Percentiles rank a stretch among this genome's conserved stretches.
Conservation (phyloP, 2,888 invertebrate species). For the Pseudococcus longispinus region DNA sequence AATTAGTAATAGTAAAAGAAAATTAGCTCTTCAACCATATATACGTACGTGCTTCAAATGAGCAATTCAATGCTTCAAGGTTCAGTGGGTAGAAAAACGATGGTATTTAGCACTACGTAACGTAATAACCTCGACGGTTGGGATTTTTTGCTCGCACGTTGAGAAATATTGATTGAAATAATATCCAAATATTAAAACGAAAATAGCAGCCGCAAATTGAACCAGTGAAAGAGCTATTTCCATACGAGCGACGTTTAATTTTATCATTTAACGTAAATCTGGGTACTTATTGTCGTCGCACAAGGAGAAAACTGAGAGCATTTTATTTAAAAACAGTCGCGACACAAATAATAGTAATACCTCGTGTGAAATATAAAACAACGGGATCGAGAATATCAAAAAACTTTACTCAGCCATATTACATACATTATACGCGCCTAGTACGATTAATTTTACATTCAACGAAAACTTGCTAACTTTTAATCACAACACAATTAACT, state of each 20-base stretch:
- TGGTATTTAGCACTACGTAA: background rate
- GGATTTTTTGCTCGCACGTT: background rate
- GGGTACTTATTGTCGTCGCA: background rate
- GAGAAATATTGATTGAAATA: background rate
- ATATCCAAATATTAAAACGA: background rate
- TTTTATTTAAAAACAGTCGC: background rate
- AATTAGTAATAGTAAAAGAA: conserved; percentile 17
- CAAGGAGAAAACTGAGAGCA: background rate
- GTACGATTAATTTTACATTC: background rate
- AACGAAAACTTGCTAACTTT: conserved; percentile 4
- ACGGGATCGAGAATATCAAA: background rate
- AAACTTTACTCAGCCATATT: background rate
- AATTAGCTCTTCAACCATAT: conserved; percentile 34
- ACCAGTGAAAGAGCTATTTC: background rate
- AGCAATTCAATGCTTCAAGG: background rate
- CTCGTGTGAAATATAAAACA: background rate
- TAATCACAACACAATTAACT: background rate
- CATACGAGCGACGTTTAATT: background rate
- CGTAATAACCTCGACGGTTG: background rate
- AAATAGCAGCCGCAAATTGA: background rate
- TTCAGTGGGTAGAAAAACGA: conserved; percentile 1
- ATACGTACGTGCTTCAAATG: conserved; percentile 29
- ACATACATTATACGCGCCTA: background rate
- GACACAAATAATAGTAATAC: background rate
- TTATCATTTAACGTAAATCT: background rate